Evolutionary conservation across 2,888 invertebrate genomes (phyloP), one percentile per base, ranked within the genome.

Genomic region (Monopis laevigella): DNA sequence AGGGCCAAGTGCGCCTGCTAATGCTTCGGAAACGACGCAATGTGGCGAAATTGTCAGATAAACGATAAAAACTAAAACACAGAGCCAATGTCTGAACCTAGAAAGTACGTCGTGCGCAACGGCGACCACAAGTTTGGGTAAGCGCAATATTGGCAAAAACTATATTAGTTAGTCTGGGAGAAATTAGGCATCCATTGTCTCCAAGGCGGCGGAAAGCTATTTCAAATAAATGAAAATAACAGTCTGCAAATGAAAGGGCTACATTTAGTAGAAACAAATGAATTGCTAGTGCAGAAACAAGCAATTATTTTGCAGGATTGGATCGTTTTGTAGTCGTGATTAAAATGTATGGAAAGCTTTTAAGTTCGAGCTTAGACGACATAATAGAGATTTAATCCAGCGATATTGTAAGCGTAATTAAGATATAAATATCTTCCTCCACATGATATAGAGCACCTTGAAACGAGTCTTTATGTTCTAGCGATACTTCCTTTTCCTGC

Each of bases 401-500:
- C 24, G 24, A 24, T 6, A 24, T 6, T 24, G n/a, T 24, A 10
- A 10, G 24, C 6, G 24, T 7, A 24, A 24, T 24, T 24, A 24
- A 24, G n/a, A n/a, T n/a, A 5, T 24, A 24, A 10, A 24, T 24
- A 10, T 24, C 24, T 24, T 24, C 10, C 6, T 24, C 10, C 6
- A 7, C 24, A 7, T 7, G 24, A 24, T 7, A 24, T 21, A 21
- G 13, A 36, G 24, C 28, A 42, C 42, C 42, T 42, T 42, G 42
- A 42, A 29, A 11, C 11, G 27, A 30, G 29, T 10, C 36, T 36
- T 32, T 12, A 16, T 3, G n/a, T 11, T 54, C 51, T 57, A 58
- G 52, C 58, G 58, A 55, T 56, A 71, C 64, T 77, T 73, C 74
- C 72, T 50, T 67, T 75, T 74, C 74, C 73, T 72, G 64, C 48